Evolutionary conservation across 2,888 invertebrate genomes (phyloP), one percentile per base, ranked within the genome.

Genomic region (Melanostoma scalare): DNA sequence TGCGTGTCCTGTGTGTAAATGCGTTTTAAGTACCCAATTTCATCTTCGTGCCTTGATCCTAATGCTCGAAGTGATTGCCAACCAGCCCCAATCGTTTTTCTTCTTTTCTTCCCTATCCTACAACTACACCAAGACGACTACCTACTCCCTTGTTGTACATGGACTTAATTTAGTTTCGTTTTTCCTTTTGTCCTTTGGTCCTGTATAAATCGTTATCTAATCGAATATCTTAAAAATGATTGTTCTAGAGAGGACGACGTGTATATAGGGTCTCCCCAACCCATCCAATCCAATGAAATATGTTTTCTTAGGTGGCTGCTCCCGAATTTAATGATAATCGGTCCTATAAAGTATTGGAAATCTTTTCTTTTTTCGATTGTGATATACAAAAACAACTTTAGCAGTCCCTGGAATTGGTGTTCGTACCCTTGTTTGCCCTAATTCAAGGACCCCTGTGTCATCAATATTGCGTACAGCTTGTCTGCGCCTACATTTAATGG

Each of bases 1-100:
- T 86, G 85, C 86, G 86, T 86, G 86, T 86, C 85, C 85, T 86
- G 86, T 77, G 86, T 86, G 85, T 86, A 86, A 86, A 86, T 86
- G 86, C 85, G 80, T 84, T 85, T 86, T 86, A 86, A 86, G 85
- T 86, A 86, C 85, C 85, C 86, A 86, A 86, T 86, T 86, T 86
- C 82, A 86, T 74, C 79, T 75, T 80, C 80, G 72, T 82, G 82
- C 78, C 85, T 61, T 71, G 84, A 84, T 86, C 81, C 75, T 75
- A 72, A 68, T 77, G 77, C 77, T 77, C 55, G 65, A 71, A 79
- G 78, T 84, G 78, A 79, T 79, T 79, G 84, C 79, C 48, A 74
- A 68, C 31, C 33, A 33, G 20, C 31, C 33, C 30, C 38, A 67
- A 44, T 30, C 42, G 61, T 77, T 77, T 61, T 68, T 50, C 50